A percentile compares a stretch with the other conserved stretches of the same genome.
phyloP scores from a whole-genome alignment of 2,113 vertebrate genomes.

The Hucho hucho region DNA sequence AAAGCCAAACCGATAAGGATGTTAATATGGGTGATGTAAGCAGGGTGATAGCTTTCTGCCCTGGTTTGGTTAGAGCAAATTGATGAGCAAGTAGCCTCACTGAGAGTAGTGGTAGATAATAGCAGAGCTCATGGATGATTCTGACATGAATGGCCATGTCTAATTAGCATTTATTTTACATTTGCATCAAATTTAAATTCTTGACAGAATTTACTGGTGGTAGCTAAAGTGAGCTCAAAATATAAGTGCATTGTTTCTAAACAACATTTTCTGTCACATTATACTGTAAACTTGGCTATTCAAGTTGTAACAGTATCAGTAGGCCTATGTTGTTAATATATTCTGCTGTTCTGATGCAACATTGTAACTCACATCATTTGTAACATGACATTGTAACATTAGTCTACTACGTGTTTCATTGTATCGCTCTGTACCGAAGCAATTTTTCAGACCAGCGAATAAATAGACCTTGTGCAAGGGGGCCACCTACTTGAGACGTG shows the following conservation, averaged over 20 bases:
- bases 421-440: no score
- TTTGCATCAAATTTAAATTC: no score
- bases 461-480: background rate
- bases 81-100: background rate
- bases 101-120: background rate
- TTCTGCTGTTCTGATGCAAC: no score
- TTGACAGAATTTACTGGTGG: no score
- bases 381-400: background rate
- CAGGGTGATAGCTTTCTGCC: no score
- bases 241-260: no score
- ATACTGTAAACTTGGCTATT: no score
- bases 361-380: background rate
- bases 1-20: background rate
- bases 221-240: no score
- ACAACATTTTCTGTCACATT: no score
- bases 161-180: background rate
- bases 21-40: background rate
- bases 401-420: no score
- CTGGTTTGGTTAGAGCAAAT: background rate
- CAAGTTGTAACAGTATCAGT: no score
- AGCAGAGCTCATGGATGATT: background rate
- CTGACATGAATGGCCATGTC: background rate
- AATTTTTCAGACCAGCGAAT: background rate
- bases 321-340: no score
- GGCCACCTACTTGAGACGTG: slow-evolving; percentile 3